phyloP scores from a whole-genome alignment of 2,113 vertebrate genomes.

The Psophia crepitans region DNA sequence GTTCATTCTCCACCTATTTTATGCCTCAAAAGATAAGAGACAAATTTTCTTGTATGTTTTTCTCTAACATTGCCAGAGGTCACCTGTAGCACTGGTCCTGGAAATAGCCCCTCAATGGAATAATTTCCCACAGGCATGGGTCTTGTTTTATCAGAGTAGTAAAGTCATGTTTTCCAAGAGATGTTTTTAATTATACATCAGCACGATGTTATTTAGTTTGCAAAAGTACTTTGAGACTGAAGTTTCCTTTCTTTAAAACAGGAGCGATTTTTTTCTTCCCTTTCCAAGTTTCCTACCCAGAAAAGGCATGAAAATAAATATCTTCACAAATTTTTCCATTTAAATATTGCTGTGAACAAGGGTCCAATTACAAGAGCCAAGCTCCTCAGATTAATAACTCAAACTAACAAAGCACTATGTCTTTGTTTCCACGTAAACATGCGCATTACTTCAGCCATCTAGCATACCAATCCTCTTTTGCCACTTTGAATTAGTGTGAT shows the following conservation, averaged over 20 bases:
- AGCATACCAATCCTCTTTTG: accelerated
- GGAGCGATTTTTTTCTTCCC: background rate
- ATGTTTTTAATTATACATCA: background rate
- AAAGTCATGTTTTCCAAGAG: background rate
- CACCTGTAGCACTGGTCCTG: background rate
- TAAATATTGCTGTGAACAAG: background rate
- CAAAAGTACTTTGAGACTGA: background rate
- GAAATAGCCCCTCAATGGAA: background rate
- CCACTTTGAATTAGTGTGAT: background rate
- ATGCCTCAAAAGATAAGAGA: background rate
- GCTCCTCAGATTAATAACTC: background rate
- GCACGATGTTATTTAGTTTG: background rate
- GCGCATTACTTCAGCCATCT: background rate
- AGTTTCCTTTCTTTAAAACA: background rate
- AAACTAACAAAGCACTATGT: background rate
- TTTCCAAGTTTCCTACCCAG: background rate
- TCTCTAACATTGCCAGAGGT: background rate
- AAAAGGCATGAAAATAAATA: background rate
- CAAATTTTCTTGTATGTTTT: background rate
- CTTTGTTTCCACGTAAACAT: background rate
- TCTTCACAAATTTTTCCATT: background rate
- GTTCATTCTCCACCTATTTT: background rate
- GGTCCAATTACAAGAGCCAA: background rate
- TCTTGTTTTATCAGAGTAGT: background rate
- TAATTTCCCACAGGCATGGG: background rate